These are phyloP conservation scores for Sanderia malayensis DNA, from an alignment of 30 jellyfish, hydroid and myxozoan species.

Conservation along the genomic window DNA sequence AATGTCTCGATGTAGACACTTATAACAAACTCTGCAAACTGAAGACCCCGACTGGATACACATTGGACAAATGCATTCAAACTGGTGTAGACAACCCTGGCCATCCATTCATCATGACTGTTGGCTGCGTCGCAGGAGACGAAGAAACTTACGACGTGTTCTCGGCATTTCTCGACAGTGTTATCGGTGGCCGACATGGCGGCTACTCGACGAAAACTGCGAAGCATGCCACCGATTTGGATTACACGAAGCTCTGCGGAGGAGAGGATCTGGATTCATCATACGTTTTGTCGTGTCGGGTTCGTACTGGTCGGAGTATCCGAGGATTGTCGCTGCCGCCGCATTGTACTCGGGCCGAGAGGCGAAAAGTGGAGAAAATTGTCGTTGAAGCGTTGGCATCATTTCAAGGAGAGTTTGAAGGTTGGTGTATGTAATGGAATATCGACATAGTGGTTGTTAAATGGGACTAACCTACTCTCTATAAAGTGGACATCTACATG, in stretches of 20 bases:
- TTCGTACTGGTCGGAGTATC: slow-evolving; percentile 76
- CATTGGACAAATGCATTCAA: slow-evolving; percentile 72
- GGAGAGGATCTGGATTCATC: slow-evolving; percentile 67
- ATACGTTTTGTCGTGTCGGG: slow-evolving; percentile 78
- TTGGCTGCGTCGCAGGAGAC: slow-evolving; percentile 93
- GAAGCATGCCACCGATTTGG: slow-evolving; percentile 76
- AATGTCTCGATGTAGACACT: slow-evolving; percentile 53
- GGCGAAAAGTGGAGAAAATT: slow-evolving; percentile 68
- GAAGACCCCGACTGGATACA: slow-evolving; percentile 56
- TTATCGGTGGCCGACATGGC: slow-evolving; percentile 69
- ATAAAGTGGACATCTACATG: too few relatives aligned
- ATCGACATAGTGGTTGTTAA: too few relatives aligned
- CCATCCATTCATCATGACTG: slow-evolving; percentile 90
- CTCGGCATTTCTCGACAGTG: slow-evolving; percentile 64
- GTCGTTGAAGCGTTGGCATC: slow-evolving; percentile 36
- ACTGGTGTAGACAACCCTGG: slow-evolving; percentile 99
- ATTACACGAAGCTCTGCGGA: slow-evolving; percentile 50
- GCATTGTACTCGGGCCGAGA: slow-evolving; percentile 78
- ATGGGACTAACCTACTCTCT: too few relatives aligned
- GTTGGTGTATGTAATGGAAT: too few relatives aligned
- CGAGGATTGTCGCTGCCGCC: slow-evolving; percentile 77
- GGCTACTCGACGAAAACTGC: slow-evolving; percentile 72
- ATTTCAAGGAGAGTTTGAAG: slow-evolving; percentile 38
- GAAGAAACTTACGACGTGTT: slow-evolving; percentile 70
- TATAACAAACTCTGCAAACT: slow-evolving; percentile 42